phyloP scores from a whole-genome alignment of 2,888 invertebrate genomes.

The Amiota mariae region DNA sequence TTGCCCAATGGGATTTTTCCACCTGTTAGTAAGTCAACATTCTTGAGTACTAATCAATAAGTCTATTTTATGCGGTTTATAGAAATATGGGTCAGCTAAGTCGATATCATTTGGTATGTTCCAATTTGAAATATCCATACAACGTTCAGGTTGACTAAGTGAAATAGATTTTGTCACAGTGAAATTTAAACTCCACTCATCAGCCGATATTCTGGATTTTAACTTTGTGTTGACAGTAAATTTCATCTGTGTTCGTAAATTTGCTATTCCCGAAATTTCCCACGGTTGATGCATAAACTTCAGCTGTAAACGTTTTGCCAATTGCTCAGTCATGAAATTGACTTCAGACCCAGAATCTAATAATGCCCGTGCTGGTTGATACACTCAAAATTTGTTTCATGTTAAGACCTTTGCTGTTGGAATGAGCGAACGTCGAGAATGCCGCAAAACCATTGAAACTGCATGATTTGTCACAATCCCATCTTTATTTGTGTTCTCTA shows the following conservation, averaged over 20 bases:
- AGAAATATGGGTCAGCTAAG: conserved; percentile 28
- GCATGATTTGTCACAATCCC: background rate
- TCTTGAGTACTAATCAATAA: too few relatives aligned
- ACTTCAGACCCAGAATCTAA: conserved; percentile 31
- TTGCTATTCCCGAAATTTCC: conserved; percentile 14
- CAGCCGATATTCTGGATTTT: background rate
- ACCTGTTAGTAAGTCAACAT: background rate
- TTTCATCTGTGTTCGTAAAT: background rate
- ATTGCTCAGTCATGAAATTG: conserved; percentile 31
- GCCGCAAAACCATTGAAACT: background rate
- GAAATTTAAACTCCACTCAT: conserved; percentile 13
- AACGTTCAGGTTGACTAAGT: conserved; percentile 8
- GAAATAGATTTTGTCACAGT: conserved; percentile 29
- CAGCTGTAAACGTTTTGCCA: conserved; percentile 27
- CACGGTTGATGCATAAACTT: background rate
- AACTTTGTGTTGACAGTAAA: background rate
- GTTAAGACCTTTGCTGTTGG: conserved; percentile 6
- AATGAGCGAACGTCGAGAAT: too few relatives aligned
- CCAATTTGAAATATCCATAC: background rate
- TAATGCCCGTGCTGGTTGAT: conserved; percentile 16
- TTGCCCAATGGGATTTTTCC: background rate
- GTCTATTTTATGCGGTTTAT: conserved; percentile 23
- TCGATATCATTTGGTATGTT: conserved; percentile 16
- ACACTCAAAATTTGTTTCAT: background rate
- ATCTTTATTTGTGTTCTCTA: background rate